Evolutionary conservation across 2,888 invertebrate species (phyloP).

Genomic region (Nemapogon koenigi): DNA sequence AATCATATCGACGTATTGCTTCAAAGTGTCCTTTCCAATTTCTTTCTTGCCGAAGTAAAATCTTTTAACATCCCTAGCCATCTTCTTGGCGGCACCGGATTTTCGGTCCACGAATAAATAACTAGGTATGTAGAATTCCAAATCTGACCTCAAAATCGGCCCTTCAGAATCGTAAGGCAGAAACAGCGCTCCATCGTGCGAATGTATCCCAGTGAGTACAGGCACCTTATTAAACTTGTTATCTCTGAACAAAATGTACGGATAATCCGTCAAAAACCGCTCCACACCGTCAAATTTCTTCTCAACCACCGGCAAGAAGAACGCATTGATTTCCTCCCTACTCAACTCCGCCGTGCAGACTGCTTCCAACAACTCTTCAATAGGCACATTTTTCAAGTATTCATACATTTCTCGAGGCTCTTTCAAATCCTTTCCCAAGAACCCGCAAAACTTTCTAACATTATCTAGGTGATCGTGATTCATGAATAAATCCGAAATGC

Average conservation of each 20-base stretch:
- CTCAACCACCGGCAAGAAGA: slow-evolving; percentile 38
- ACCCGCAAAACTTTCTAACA: slow-evolving; percentile 27
- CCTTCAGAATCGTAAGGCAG: slow-evolving; percentile 27
- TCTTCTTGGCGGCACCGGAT: slow-evolving; percentile 19
- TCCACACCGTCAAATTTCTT: slow-evolving; percentile 32
- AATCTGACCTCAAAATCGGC: slow-evolving; percentile 29
- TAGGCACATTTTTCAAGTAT: slow-evolving; percentile 25
- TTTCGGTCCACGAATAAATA: slow-evolving; percentile 23
- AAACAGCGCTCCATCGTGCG: slow-evolving; percentile 40
- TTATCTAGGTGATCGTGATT: slow-evolving; percentile 34
- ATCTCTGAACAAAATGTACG: slow-evolving; percentile 24
- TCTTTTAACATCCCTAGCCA: slow-evolving; percentile 23
- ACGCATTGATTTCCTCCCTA: slow-evolving; percentile 25
- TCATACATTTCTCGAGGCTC: slow-evolving; percentile 27
- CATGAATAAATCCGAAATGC: slow-evolving; percentile 34
- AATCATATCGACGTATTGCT: slow-evolving; percentile 30
- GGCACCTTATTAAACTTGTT: slow-evolving; percentile 34
- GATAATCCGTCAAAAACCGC: slow-evolving; percentile 31
- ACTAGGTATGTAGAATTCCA: slow-evolving; percentile 32
- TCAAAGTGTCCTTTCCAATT: slow-evolving; percentile 20
- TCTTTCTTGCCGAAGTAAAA: slow-evolving; percentile 33
- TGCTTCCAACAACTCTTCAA: slow-evolving; percentile 35
- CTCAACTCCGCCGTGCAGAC: slow-evolving; percentile 27
- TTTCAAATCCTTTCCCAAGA: slow-evolving; percentile 28
- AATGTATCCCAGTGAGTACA: slow-evolving; percentile 26